A percentile compares a stretch with the other conserved stretches of the same genome.
These are phyloP conservation scores for Palaemon carinicauda DNA, from an alignment of 1,140 invertebrate species.

Conservation along the genomic window DNA sequence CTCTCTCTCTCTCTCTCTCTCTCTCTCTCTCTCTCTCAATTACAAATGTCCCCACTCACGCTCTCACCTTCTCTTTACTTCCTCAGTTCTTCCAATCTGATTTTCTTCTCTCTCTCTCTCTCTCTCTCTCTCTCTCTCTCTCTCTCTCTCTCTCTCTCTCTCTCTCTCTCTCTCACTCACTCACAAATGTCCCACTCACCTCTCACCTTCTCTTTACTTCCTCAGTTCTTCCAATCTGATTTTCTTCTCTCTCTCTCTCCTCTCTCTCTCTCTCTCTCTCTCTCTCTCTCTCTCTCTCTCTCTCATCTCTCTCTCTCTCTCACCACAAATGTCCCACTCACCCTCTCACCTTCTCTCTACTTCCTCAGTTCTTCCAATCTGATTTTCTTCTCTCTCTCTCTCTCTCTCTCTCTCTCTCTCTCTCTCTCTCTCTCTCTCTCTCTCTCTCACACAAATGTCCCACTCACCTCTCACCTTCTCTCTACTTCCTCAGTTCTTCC, in stretches of 20 bases:
- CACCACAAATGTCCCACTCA: not conserved
- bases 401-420: constrained; percentile 18
- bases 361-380: not conserved
- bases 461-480: too few species aligned
- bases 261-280: not conserved
- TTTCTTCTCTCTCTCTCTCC: not conserved
- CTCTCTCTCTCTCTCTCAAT: not conserved
- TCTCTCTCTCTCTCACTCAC: not conserved
- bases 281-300: not conserved
- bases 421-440: constrained; percentile 29
- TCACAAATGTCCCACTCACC: not conserved
- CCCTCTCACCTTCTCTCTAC: not conserved
- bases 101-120: not conserved
- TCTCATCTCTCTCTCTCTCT: not conserved
- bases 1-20: not conserved
- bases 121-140: not conserved
- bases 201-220: not conserved
- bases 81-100: not conserved
- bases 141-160: not conserved
- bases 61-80: not conserved
- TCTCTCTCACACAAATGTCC: too few species aligned
- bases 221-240: not conserved
- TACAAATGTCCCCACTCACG: not conserved
- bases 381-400: not conserved
- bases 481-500: too few species aligned